Percentiles rank a stretch among this genome's conserved stretches.
Conservation (phyloP, 2,113 vertebrate genomes). For the Parus major region DNA sequence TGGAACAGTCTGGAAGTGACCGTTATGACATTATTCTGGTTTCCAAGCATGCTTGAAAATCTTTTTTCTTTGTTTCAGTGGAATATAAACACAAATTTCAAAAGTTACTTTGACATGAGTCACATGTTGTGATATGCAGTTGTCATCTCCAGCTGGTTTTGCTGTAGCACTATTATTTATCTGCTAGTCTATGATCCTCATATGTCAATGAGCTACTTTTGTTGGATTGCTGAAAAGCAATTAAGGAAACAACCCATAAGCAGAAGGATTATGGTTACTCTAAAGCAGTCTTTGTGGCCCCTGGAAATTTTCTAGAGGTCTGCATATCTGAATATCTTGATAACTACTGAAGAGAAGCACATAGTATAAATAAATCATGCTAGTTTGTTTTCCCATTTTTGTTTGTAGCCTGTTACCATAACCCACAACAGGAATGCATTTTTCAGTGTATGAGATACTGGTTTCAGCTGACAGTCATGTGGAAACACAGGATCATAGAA, state of each 20-base stretch:
- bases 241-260: neutral
- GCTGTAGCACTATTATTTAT: neutral
- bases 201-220: neutral
- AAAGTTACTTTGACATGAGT: neutral
- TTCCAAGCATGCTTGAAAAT: neutral
- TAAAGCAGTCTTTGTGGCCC: neutral
- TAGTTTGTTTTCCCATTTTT: neutral
- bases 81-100: constrained; percentile 25
- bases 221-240: neutral
- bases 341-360: neutral
- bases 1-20: neutral
- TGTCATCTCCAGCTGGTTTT: constrained; percentile 22
- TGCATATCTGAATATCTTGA: neutral
- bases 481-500: neutral
- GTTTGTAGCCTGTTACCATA: neutral
- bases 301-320: neutral
- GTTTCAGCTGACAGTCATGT: neutral
- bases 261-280: neutral
- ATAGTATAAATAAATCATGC: neutral
- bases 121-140: neutral
- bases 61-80: neutral
- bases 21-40: neutral
- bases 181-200: neutral
- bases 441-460: neutral
- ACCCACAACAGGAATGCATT: neutral